Evolutionary conservation across 2,797 vertebrate genomes (phyloP), one percentile per base, ranked within the genome.

Genomic region (Clamator glandarius): DNA sequence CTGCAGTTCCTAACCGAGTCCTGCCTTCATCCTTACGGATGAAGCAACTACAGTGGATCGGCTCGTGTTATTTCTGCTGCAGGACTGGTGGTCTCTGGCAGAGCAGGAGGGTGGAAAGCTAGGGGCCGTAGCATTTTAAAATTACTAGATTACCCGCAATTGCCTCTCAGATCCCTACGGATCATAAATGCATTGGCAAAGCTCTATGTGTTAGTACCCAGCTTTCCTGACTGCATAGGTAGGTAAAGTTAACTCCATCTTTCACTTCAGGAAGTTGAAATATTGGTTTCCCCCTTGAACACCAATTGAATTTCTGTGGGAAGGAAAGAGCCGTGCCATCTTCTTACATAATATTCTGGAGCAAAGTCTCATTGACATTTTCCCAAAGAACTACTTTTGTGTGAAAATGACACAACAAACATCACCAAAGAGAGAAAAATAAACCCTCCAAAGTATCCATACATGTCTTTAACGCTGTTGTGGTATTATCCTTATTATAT

Each of bases 261-360:
- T 81, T 83, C 88, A 41, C 44, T 83, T 76, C 28, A 61, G 55
- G 55, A 82, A 36, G 20, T 2, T 87, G 67, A 73, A 83, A 57
- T 81, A 78, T 0, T 84, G 36, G 15, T 84, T 84, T 84, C 26
- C 19, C 29, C 6, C 21, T 62, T 90, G 58, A 92, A 84, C 23
- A 52, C 33, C 33, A 35, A 23, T 88, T 91, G 90, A 80, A 76
- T 93, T 92, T 93, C 59, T 92, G 73, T 86, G 48, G 79, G 80
- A 91, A 78, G 75, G 20, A 89, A 83, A 66, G 92, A 83, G 48
- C 70, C 87, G 25, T 92, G 62, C 55, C 59, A n/a, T 83, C 42
- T 84, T 92, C 84, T 91, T 94, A 87, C 31, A 42, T 90, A 93
- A 93, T 55, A 68, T 64, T 78, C 72, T 85, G 76, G 63, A 95